A percentile compares a stretch with the other conserved stretches of the same genome.
phyloP scores from a whole-genome alignment of 1,140 invertebrate genomes.

The Nasonia longicornis region DNA sequence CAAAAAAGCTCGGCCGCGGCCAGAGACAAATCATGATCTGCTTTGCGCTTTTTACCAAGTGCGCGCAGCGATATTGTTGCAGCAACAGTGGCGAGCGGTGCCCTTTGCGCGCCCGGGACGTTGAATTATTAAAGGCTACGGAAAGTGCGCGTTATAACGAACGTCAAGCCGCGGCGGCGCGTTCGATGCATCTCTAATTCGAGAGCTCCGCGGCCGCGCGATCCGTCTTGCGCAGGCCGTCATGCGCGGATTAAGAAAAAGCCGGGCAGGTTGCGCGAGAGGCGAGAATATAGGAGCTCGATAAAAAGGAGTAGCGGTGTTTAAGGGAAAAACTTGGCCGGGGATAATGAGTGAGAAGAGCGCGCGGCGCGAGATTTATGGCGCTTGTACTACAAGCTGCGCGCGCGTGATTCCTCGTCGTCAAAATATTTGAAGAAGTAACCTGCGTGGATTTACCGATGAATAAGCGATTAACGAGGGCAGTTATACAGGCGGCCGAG shows the following conservation, averaged over 20 bases:
- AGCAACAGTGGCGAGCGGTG: background rate
- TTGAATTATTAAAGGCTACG: constrained; percentile 53
- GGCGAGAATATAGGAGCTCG: background rate
- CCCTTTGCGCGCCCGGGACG: constrained; percentile 48
- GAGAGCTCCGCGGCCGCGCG: no score
- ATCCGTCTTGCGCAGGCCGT: background rate
- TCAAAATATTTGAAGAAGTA: background rate
- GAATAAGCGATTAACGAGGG: background rate
- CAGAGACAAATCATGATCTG: constrained; percentile 54
- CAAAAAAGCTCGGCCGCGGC: constrained; percentile 44
- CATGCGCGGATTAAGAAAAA: background rate
- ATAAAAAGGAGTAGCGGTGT: background rate
- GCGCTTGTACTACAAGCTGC: background rate
- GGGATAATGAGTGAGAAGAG: background rate
- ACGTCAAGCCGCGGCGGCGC: constrained; percentile 4
- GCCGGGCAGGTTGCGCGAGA: no score
- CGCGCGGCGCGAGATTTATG: background rate
- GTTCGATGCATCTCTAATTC: background rate
- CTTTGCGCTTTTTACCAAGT: constrained; percentile 46
- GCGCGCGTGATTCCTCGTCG: no score
- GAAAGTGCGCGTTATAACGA: constrained; percentile 48
- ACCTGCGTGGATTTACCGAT: background rate
- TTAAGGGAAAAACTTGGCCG: background rate
- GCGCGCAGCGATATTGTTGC: constrained; percentile 46
- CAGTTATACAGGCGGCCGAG: no score